Conservation (phyloP, 2,797 vertebrate species). For the Cyclura pinguis region DNA sequence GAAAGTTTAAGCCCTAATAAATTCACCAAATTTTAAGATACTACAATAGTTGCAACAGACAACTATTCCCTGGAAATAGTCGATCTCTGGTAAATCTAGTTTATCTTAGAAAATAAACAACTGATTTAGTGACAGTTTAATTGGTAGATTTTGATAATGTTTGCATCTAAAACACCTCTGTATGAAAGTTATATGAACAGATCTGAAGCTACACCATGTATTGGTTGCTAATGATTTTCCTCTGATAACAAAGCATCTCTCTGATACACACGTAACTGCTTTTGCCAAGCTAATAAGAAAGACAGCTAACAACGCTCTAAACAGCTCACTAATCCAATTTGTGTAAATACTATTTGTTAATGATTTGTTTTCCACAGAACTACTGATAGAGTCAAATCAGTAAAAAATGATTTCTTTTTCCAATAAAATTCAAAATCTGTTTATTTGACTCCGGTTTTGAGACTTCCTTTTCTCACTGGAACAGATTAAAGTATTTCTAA, state of each 20-base stretch:
- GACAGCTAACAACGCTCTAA: constrained; percentile 42
- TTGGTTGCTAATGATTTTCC: background rate
- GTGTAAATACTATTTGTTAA: constrained; percentile 34
- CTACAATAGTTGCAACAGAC: too few relatives aligned
- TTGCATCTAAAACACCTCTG: constrained; percentile 60
- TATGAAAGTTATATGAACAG: constrained; percentile 46
- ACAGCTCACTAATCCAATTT: constrained; percentile 34
- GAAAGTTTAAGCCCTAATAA: too few relatives aligned
- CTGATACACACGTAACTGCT: constrained; percentile 54
- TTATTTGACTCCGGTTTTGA: constrained; percentile 22
- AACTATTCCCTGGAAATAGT: too few relatives aligned
- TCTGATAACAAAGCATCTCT: constrained; percentile 31
- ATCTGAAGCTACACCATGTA: constrained; percentile 31
- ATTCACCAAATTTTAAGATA: too few relatives aligned
- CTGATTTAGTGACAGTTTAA: background rate
- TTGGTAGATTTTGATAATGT: constrained; percentile 53
- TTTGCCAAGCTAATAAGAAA: constrained; percentile 55
- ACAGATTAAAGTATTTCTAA: constrained; percentile 48
- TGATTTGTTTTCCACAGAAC: constrained; percentile 27
- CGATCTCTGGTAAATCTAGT: background rate
- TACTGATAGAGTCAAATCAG: constrained; percentile 38
- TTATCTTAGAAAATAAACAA: background rate
- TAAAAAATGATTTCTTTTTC: background rate
- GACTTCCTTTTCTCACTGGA: constrained; percentile 50
- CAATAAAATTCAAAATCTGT: constrained; percentile 31